Conservation (phyloP, 2,797 vertebrate species). For the Mus spretus region DNA sequence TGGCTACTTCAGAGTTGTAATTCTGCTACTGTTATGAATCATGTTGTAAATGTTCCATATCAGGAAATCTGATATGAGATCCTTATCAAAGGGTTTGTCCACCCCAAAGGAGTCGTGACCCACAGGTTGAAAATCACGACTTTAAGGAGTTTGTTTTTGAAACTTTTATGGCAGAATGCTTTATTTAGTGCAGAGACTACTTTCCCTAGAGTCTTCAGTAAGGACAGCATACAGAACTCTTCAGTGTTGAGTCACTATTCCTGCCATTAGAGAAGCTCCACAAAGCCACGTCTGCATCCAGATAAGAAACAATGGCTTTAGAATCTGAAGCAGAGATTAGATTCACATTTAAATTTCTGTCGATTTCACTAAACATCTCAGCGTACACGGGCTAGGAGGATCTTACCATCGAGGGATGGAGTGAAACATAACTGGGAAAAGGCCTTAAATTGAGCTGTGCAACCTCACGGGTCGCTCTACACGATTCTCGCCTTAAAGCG, state of each 20-base stretch:
- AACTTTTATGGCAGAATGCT: background rate
- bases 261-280: background rate
- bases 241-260: background rate
- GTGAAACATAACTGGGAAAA: background rate
- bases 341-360: background rate
- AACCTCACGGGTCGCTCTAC: too few relatives aligned
- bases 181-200: background rate
- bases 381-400: background rate
- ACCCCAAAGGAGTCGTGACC: background rate
- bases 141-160: background rate
- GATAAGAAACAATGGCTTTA: background rate
- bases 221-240: background rate
- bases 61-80: background rate
- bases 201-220: background rate
- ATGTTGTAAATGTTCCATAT: background rate
- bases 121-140: background rate
- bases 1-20: background rate
- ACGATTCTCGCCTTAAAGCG: too few relatives aligned
- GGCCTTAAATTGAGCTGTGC: background rate
- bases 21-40: background rate
- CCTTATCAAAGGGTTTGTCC: background rate
- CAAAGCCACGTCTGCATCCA: background rate
- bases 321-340: background rate
- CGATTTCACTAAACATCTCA: too few relatives aligned
- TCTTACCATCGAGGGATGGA: too few relatives aligned